phyloP scores from a whole-genome alignment of 1,140 invertebrate genomes.

The Thaumetopoea pityocampa region DNA sequence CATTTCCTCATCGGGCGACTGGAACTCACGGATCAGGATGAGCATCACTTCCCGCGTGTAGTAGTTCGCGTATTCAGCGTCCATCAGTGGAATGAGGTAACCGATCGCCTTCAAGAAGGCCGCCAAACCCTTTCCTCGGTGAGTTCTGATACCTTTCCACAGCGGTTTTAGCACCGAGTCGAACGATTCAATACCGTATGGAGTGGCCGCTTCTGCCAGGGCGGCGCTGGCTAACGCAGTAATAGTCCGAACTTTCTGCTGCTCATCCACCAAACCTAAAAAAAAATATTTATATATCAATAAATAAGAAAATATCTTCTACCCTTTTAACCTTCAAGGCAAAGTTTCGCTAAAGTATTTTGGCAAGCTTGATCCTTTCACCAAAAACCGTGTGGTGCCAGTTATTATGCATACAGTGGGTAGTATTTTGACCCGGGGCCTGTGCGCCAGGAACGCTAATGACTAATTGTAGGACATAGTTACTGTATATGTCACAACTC shows the following conservation, averaged over 20 bases:
- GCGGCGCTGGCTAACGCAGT: slow-evolving; percentile 99
- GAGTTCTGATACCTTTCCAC: slow-evolving; percentile 99
- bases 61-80: slow-evolving; percentile 99
- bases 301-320: no score
- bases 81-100: slow-evolving; percentile 99
- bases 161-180: slow-evolving; percentile 99
- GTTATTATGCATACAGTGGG: no score
- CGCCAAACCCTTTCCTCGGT: slow-evolving; percentile 98
- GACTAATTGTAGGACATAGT: no score
- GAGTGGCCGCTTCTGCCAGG: slow-evolving; percentile 97
- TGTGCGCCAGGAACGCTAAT: no score
- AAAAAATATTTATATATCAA: neutral
- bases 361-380: no score
- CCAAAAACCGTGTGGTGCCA: no score
- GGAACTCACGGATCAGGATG: slow-evolving; percentile 99
- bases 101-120: slow-evolving; percentile 99
- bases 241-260: slow-evolving; percentile 96
- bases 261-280: slow-evolving; percentile 86
- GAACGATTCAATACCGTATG: slow-evolving; percentile 99
- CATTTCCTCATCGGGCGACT: slow-evolving; percentile 99
- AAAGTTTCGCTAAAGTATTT: neutral
- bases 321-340: no score
- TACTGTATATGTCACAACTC: no score
- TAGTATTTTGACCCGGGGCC: no score
- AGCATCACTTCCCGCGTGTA: slow-evolving; percentile 99